phyloP scores from a whole-genome alignment of 2,113 vertebrate species.

The Anarhynchus alexandrinus region DNA sequence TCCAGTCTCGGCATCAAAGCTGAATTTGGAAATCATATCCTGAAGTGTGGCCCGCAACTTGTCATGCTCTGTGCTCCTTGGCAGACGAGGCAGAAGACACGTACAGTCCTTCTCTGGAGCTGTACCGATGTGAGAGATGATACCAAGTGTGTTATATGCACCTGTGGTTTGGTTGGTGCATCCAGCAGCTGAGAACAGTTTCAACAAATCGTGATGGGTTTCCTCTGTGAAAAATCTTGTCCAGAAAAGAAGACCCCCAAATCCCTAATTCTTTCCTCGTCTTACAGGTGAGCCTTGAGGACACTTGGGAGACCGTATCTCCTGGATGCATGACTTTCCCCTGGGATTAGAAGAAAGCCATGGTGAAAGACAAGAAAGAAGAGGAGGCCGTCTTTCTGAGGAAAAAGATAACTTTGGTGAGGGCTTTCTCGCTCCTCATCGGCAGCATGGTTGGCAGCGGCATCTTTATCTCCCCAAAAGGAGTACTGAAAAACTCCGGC shows the following conservation, averaged over 20 bases:
- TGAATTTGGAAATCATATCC: not conserved
- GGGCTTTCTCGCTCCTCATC: conserved; percentile 78
- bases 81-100: not conserved
- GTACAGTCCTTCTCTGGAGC: not conserved
- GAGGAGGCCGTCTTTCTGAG: conserved; percentile 70
- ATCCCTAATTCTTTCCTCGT: not conserved
- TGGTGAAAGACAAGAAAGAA: conserved; percentile 52
- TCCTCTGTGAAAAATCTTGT: not conserved
- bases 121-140: not conserved
- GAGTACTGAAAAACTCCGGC: conserved; percentile 84
- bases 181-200: not conserved
- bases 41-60: not conserved
- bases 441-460: conserved; percentile 88
- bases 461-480: conserved; percentile 90
- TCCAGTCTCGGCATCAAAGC: not conserved
- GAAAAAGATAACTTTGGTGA: conserved; percentile 78
- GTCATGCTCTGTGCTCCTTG: not conserved
- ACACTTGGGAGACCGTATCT: not conserved
- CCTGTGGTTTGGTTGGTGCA: not conserved
- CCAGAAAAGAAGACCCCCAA: not conserved
- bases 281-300: conserved; percentile 47
- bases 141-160: not conserved
- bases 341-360: not conserved
- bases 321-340: not conserved
- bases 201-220: not conserved